Percentiles rank a stretch among this genome's conserved stretches.
phyloP scores from a whole-genome alignment of 2,797 vertebrate genomes.

The Etheostoma nigrum region DNA sequence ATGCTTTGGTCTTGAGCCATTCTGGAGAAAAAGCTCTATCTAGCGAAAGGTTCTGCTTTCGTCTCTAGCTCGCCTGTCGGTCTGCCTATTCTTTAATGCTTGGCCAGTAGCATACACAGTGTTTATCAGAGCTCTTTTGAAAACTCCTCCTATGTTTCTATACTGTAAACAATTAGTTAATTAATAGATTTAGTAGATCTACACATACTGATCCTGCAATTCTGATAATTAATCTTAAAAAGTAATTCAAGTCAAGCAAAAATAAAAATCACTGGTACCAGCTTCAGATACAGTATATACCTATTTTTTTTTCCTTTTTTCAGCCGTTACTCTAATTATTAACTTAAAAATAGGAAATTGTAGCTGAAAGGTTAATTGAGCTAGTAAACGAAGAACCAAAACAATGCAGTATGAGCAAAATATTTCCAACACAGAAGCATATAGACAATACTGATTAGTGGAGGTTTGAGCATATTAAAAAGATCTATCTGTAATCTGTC shows the following conservation, averaged over 20 bases:
- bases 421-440: neutral
- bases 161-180: too few relatives aligned
- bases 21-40: neutral
- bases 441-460: neutral
- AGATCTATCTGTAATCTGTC: neutral
- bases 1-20: too few relatives aligned
- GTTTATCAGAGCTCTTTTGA: neutral
- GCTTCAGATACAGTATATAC: too few relatives aligned
- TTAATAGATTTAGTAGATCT: too few relatives aligned
- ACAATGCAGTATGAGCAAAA: neutral
- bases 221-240: neutral
- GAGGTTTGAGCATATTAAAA: constrained; percentile 4
- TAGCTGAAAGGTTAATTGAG: neutral
- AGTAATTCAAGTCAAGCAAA: neutral
- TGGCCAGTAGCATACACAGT: too few relatives aligned
- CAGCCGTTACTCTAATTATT: too few relatives aligned
- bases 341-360: too few relatives aligned
- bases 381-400: neutral
- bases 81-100: too few relatives aligned
- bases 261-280: neutral
- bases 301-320: too few relatives aligned
- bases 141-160: too few relatives aligned
- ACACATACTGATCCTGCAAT: too few relatives aligned
- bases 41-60: neutral
- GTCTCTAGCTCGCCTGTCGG: neutral